Evolutionary conservation across 2,113 vertebrate species (phyloP).

Genomic region (Sciurus niger): DNA sequence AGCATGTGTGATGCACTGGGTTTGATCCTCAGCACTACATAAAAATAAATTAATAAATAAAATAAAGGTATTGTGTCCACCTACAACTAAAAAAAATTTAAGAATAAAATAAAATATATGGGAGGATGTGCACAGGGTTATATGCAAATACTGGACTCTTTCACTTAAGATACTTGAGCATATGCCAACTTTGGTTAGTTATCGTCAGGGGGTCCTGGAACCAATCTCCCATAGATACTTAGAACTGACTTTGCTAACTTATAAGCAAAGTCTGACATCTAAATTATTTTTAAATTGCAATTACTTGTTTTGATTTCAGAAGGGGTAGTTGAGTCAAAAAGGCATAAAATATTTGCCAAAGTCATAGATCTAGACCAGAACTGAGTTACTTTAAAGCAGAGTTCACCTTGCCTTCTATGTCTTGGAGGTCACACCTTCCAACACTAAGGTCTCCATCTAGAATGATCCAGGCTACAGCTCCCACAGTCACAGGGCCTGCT

Average conservation of each 20-base stretch:
- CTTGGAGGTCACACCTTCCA: background rate
- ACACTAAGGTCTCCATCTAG: background rate
- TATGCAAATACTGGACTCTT: background rate
- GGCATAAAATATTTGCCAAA: slow-evolving; percentile 18
- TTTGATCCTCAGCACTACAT: too few species aligned
- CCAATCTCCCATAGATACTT: background rate
- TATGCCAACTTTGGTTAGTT: too few species aligned
- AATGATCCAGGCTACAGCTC: background rate
- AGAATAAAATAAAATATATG: too few species aligned
- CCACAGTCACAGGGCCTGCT: too few species aligned
- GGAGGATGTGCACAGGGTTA: background rate
- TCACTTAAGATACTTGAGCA: background rate
- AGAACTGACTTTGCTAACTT: background rate
- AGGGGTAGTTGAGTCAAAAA: background rate
- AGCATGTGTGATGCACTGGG: too few species aligned
- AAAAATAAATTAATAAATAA: too few species aligned
- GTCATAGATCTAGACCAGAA: background rate
- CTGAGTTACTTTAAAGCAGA: background rate
- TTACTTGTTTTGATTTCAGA: slow-evolving; percentile 7
- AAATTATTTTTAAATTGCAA: slow-evolving; percentile 36
- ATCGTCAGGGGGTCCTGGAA: background rate
- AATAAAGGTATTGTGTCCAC: too few species aligned
- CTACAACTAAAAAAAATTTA: too few species aligned
- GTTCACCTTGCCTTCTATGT: background rate
- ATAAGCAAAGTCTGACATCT: background rate